Evolutionary conservation across 2,797 vertebrate genomes (phyloP), one percentile per base, ranked within the genome.

Genomic region (Lithobates pipiens): DNA sequence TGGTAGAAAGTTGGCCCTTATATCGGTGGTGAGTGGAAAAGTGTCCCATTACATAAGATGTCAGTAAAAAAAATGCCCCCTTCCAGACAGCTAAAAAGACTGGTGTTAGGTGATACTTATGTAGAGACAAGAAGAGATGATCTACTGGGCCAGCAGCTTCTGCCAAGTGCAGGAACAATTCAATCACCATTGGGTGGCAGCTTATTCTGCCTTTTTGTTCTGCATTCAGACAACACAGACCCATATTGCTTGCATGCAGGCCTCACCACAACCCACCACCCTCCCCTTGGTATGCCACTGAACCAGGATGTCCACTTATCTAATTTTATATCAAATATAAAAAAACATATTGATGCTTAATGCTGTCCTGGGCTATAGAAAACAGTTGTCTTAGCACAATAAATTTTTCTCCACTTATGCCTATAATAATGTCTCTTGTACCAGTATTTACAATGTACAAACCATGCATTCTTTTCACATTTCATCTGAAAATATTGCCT

Each of bases 401-500:
- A n/a, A 25, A 72, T 39, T 80, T 70, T 54, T n/a, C 69, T 57
- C 68, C 36, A 39, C 32, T 34, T 29, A 71, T 34, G 32, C 18
- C 32, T 72, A 74, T 46, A 68, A 74, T 75, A 39, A 46, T 44
- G n/a, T 39, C 70, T 50, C 57, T 80, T 77, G 76, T 73, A 63
- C 27, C 27, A 46, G 61, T 79, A 54, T 65, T 74, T 63, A 68
- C 29, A 75, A 73, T 54, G 71, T 42, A 75, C 57, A 75, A 85
- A 82, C 50, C 32, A 72, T 75, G 68, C 32, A 61, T 54, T 78
- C 65, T 78, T 54, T 83, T 79, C 63, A 73, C 63, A 87, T 68
- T 87, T 79, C 61, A 73, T 75, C 21, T 77, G 23, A 83, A 82
- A 83, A 77, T 77, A 82, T 86, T 73, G 50, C 65, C 39, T 67